These are phyloP conservation scores for Amphiduros pacificus DNA, from an alignment of 2,888 invertebrate species.

Conservation along the genomic window DNA sequence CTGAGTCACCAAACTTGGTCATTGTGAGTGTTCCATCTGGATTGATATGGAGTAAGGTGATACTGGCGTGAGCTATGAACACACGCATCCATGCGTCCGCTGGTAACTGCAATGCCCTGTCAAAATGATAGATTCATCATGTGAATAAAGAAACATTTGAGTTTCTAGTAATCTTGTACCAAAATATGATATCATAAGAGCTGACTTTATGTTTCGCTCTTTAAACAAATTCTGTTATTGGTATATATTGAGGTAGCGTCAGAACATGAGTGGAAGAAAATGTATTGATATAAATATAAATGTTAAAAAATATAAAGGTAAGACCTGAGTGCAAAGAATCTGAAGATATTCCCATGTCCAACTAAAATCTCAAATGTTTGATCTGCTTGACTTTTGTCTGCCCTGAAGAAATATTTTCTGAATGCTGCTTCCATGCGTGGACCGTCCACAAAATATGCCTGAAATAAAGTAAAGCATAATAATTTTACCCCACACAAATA, in stretches of 20 bases:
- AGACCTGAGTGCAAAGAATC: conserved; percentile 27
- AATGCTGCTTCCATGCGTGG: conserved; percentile 34
- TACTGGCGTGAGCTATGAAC: conserved; percentile 32
- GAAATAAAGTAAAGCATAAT: background rate
- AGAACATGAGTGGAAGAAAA: too few species aligned
- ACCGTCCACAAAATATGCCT: conserved; percentile 28
- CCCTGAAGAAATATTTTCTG: conserved; percentile 31
- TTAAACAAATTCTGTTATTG: too few species aligned
- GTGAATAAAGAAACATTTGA: too few species aligned
- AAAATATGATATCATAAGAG: too few species aligned
- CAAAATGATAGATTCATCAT: background rate
- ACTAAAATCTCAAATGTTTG: conserved; percentile 26
- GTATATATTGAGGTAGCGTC: too few species aligned
- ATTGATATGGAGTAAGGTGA: conserved; percentile 28
- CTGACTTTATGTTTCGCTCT: too few species aligned
- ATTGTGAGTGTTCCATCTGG: conserved; percentile 30
- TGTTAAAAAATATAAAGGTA: background rate
- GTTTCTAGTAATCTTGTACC: too few species aligned
- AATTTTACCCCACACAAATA: too few species aligned
- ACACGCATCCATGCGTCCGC: conserved; percentile 34
- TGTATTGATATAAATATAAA: too few species aligned
- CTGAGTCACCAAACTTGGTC: conserved; percentile 29
- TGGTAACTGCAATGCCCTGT: conserved; percentile 31
- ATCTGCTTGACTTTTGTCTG: conserved; percentile 10
- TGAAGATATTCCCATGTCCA: conserved; percentile 32